A percentile compares a stretch with the other conserved stretches of the same genome.
These are phyloP conservation scores for Plagodis pulveraria DNA, from an alignment of 2,888 invertebrate species.

Conservation along the genomic window DNA sequence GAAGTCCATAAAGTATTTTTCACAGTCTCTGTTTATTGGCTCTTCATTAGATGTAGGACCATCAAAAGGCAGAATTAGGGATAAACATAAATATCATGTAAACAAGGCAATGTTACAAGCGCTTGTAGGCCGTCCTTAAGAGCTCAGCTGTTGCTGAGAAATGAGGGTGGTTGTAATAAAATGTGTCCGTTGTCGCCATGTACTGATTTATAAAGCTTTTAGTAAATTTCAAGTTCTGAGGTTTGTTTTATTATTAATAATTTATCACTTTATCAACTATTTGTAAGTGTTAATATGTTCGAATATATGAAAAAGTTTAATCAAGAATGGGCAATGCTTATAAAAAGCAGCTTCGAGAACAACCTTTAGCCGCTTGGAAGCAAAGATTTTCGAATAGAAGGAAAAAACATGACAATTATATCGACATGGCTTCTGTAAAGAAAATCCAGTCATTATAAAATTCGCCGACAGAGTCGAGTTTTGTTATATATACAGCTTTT, in stretches of 20 bases:
- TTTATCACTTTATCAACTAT: neutral
- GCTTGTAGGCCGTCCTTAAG: conserved; percentile 13
- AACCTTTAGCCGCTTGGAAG: too few species aligned
- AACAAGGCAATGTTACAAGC: conserved; percentile 36
- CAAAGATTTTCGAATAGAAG: too few species aligned
- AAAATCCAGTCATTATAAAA: too few species aligned
- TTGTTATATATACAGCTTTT: too few species aligned
- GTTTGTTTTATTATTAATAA: conserved; percentile 10
- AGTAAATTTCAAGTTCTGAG: neutral
- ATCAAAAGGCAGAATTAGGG: conserved; percentile 26
- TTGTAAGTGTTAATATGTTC: too few species aligned
- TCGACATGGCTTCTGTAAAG: too few species aligned
- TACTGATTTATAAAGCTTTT: conserved; percentile 27
- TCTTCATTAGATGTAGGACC: conserved; percentile 27
- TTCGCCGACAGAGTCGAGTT: too few species aligned
- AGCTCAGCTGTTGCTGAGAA: conserved; percentile 31
- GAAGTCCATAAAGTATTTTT: conserved; percentile 16
- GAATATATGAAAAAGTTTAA: too few species aligned
- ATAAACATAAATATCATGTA: conserved; percentile 34
- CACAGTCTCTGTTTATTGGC: conserved; percentile 23
- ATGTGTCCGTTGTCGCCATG: conserved; percentile 27
- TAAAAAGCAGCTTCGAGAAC: too few species aligned
- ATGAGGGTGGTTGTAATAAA: conserved; percentile 32
- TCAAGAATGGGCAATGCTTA: too few species aligned
- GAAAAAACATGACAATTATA: too few species aligned